Evolutionary conservation across 2,113 vertebrate genomes (phyloP).

Genomic region (Perognathus longimembris): DNA sequence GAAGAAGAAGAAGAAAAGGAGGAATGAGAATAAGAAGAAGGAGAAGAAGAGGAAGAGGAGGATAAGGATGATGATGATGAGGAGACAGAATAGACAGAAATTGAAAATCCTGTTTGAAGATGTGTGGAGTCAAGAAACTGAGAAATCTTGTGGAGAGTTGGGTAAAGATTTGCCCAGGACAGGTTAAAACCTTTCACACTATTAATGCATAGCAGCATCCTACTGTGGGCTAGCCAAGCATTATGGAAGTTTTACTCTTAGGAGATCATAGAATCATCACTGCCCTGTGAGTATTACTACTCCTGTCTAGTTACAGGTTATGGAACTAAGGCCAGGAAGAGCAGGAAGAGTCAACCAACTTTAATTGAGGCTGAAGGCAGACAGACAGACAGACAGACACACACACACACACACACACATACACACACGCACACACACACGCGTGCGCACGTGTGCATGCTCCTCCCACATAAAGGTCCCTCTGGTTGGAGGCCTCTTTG

Average conservation of each 20-base stretch:
- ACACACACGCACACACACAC: too few species aligned
- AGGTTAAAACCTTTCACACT: too few species aligned
- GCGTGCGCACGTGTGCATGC: too few species aligned
- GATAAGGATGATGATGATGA: too few species aligned
- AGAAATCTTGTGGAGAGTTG: background rate
- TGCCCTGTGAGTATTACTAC: background rate
- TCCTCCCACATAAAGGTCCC: accelerated
- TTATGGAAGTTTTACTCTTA: background rate
- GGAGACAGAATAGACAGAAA: background rate
- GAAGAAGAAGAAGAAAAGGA: too few species aligned
- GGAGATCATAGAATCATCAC: background rate
- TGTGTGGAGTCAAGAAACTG: background rate
- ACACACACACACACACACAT: too few species aligned
- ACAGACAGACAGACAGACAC: background rate
- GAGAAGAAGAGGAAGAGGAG: too few species aligned
- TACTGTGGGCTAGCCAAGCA: background rate
- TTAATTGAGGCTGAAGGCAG: background rate
- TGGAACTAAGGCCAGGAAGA: background rate
- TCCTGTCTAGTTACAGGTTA: background rate
- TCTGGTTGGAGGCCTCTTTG: background rate
- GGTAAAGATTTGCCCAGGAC: background rate
- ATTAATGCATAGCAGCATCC: too few species aligned
- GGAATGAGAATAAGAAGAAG: too few species aligned
- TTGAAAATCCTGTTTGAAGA: background rate
- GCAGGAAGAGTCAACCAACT: background rate